phyloP scores from a whole-genome alignment of 92 coral and sea anemone species.

The Nematostella vectensis region DNA sequence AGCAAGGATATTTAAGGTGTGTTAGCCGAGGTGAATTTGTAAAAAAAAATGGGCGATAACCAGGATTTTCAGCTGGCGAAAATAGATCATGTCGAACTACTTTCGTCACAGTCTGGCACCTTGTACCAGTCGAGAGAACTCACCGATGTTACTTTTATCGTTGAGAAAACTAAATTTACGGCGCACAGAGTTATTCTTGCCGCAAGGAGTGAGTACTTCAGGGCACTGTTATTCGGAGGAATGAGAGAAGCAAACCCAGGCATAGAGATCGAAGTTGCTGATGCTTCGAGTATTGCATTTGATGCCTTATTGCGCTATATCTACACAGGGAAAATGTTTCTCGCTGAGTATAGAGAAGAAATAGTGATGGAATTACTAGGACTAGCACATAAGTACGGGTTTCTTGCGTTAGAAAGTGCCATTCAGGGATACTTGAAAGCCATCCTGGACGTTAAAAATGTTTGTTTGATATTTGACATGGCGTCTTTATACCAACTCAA shows the following conservation, averaged over 20 bases:
- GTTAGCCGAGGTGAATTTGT: no score
- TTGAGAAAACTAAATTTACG: conserved; percentile 67
- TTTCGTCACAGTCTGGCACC: conserved; percentile 87
- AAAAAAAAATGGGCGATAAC: conserved; percentile 58
- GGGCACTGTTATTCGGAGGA: conserved; percentile 92
- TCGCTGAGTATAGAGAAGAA: conserved; percentile 70
- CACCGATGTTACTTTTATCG: conserved; percentile 83
- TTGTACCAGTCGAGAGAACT: conserved; percentile 77
- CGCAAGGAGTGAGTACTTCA: conserved; percentile 90
- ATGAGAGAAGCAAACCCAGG: conserved; percentile 95
- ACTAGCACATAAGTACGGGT: conserved; percentile 93
- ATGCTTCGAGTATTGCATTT: conserved; percentile 77
- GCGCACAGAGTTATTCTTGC: conserved; percentile 90
- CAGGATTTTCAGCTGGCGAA: conserved; percentile 64
- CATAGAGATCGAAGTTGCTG: conserved; percentile 72
- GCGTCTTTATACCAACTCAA: conserved; percentile 74
- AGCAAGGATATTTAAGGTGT: no score
- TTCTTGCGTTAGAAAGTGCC: conserved; percentile 94
- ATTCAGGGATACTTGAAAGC: conserved; percentile 87
- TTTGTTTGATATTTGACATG: conserved; percentile 71
- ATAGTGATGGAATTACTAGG: conserved; percentile 76
- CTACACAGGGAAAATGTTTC: conserved; percentile 81
- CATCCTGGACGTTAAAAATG: conserved; percentile 59
- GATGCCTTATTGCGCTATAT: conserved; percentile 74
- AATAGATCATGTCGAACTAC: conserved; percentile 92